phyloP scores from a whole-genome alignment of 2,797 vertebrate genomes.

The Macroramphosus scolopax region DNA sequence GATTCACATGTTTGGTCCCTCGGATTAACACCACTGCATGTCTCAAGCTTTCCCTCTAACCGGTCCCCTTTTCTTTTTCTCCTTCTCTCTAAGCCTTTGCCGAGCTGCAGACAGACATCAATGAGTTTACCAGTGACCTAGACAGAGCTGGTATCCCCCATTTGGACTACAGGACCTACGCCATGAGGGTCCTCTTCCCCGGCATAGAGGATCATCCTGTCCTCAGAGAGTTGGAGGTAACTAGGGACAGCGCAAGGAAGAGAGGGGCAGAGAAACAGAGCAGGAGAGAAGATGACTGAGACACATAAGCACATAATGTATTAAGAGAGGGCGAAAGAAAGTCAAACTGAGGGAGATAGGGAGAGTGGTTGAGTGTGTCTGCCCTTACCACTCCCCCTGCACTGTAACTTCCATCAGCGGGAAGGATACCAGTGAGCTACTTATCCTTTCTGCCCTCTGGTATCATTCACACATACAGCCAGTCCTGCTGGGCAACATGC shows the following conservation, averaged over 20 bases:
- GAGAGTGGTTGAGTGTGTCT: slow-evolving; percentile 11
- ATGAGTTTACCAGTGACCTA: slow-evolving; percentile 94
- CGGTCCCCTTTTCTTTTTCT: slow-evolving; percentile 10
- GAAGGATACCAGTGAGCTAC: slow-evolving; percentile 44
- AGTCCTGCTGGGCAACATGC: slow-evolving; percentile 13
- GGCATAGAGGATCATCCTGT: slow-evolving; percentile 97
- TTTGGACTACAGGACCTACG: slow-evolving; percentile 92
- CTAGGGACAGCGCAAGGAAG: slow-evolving; percentile 84
- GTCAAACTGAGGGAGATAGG: slow-evolving; percentile 22
- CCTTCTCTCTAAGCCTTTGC: slow-evolving; percentile 84
- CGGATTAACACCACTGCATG: slow-evolving; percentile 39
- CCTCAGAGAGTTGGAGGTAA: slow-evolving; percentile 93
- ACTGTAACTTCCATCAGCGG: slow-evolving; percentile 39
- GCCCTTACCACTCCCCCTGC: slow-evolving; percentile 22
- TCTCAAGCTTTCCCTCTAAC: slow-evolving; percentile 32
- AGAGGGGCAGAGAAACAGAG: slow-evolving; percentile 80
- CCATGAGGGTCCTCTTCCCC: slow-evolving; percentile 94
- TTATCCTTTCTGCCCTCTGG: slow-evolving; percentile 40
- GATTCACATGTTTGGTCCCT: slow-evolving; percentile 34
- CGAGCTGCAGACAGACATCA: slow-evolving; percentile 97
- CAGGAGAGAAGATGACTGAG: too few species aligned
- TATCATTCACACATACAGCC: slow-evolving; percentile 23
- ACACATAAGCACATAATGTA: slow-evolving; percentile 10
- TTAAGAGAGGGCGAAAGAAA: slow-evolving; percentile 23
- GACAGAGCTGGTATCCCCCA: slow-evolving; percentile 93